Evolutionary conservation across 2,888 invertebrate species (phyloP).

Genomic region (Brachycybe producta): DNA sequence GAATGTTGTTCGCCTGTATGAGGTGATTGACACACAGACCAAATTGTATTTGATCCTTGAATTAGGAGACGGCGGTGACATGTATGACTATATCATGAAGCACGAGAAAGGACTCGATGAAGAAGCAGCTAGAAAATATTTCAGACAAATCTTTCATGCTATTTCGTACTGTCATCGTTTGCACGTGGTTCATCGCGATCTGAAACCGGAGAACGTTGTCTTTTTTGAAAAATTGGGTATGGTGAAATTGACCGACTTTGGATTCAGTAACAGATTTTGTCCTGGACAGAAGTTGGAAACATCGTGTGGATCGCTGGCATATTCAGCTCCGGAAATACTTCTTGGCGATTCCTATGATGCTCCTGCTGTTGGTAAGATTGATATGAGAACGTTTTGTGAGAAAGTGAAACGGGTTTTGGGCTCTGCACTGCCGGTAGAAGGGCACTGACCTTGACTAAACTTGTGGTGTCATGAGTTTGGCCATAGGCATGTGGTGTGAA

Average conservation of each 20-base stretch:
- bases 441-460: no score
- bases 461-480: no score
- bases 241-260: constrained; percentile 98
- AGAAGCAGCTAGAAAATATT: constrained; percentile 58
- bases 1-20: constrained; percentile 93
- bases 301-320: constrained; percentile 94
- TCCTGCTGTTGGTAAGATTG: constrained; percentile 75
- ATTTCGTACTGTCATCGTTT: constrained; percentile 94
- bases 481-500: no score
- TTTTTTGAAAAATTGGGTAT: constrained; percentile 94
- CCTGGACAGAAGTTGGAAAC: constrained; percentile 95
- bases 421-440: no score
- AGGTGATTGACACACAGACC: constrained; percentile 98
- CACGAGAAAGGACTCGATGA: constrained; percentile 65
- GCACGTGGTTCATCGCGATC: constrained; percentile 75
- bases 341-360: constrained; percentile 98
- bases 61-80: constrained; percentile 93
- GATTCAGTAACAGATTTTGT: constrained; percentile 79
- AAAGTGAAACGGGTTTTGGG: neutral
- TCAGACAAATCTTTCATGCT: constrained; percentile 89
- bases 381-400: neutral
- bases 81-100: constrained; percentile 96
- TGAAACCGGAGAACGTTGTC: constrained; percentile 98
- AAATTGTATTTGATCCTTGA: constrained; percentile 94
- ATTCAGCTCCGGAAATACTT: constrained; percentile 97